phyloP scores from a whole-genome alignment of 30 jellyfish, hydroid and myxozoan species.

The Pseudorhiza aurosa region DNA sequence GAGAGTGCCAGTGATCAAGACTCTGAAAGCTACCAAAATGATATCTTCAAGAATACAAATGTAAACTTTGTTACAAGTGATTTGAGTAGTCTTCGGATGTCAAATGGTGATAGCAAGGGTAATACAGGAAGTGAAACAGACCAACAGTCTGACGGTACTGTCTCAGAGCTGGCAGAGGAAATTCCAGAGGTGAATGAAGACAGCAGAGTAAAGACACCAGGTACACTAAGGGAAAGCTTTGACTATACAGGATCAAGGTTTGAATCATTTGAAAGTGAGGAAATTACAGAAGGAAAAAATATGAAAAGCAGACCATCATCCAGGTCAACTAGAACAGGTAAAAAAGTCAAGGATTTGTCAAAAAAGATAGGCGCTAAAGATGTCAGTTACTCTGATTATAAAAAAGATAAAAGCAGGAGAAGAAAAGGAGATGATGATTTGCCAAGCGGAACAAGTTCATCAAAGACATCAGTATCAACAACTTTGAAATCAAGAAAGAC shows the following conservation, averaged over 20 bases:
- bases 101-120: background rate
- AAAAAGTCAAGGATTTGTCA: background rate
- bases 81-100: background rate
- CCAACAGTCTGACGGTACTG: conserved; percentile 10
- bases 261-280: conserved; percentile 53
- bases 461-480: background rate
- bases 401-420: background rate
- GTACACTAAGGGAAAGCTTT: conserved; percentile 28
- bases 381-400: background rate
- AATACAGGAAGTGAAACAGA: background rate
- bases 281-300: background rate
- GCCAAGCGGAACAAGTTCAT: background rate
- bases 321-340: too few species aligned
- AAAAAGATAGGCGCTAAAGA: background rate
- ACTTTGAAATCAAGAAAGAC: background rate
- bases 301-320: conserved; percentile 2
- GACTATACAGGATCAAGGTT: conserved; percentile 57
- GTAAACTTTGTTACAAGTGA: conserved; percentile 44
- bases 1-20: background rate
- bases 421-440: background rate
- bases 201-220: conserved; percentile 56
- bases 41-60: conserved; percentile 25
- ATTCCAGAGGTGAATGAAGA: conserved; percentile 38
- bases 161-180: conserved; percentile 32
- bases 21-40: conserved; percentile 17